Conservation (phyloP, 2,113 vertebrate species). For the Vidua macroura region DNA sequence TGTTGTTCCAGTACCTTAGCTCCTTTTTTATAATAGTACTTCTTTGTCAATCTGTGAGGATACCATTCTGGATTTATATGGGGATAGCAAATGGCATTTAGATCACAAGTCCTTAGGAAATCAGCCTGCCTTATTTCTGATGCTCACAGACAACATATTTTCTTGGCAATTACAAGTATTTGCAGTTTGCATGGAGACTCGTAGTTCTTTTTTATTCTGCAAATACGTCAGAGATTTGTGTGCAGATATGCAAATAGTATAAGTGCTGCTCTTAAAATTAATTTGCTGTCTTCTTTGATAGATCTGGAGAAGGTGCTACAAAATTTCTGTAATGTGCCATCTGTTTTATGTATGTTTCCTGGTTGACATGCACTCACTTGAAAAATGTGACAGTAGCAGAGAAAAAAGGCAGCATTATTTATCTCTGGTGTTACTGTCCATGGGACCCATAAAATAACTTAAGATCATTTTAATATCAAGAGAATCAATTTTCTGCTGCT, state of each 20-base stretch:
- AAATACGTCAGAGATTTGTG: background rate
- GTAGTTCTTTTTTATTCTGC: background rate
- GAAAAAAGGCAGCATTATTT: background rate
- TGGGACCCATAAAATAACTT: background rate
- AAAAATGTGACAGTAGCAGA: background rate
- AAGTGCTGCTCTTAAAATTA: background rate
- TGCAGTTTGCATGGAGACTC: background rate
- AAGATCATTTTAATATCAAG: background rate
- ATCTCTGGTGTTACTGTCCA: background rate
- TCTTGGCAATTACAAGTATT: background rate
- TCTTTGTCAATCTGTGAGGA: background rate
- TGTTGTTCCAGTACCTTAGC: background rate
- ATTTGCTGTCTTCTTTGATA: background rate
- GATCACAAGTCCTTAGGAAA: background rate
- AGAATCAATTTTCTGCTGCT: background rate
- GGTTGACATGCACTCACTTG: background rate
- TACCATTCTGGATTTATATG: background rate
- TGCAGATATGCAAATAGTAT: background rate
- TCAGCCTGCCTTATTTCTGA: background rate
- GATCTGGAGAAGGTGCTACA: constrained; percentile 6
- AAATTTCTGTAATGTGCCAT: background rate
- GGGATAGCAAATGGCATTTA: background rate
- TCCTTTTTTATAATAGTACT: background rate
- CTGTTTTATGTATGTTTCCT: background rate
- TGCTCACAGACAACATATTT: background rate